phyloP scores from a whole-genome alignment of 2,888 invertebrate genomes.

The Sialis fuliginosa region DNA sequence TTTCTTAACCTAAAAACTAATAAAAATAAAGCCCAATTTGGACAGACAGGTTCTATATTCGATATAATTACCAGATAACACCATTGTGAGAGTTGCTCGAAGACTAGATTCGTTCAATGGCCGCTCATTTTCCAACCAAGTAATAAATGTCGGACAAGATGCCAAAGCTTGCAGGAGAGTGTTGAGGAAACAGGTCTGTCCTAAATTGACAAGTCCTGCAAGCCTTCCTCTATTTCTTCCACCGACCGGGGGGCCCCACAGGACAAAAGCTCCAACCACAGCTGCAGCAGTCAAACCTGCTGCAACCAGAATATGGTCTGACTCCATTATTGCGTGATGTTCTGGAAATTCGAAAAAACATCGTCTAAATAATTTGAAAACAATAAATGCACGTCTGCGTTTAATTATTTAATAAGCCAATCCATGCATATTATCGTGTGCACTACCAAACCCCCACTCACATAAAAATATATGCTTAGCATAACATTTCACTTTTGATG shows the following conservation, averaged over 20 bases:
- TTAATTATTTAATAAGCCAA: not conserved
- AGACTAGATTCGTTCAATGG: conserved; percentile 48
- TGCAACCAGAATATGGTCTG: conserved; percentile 59
- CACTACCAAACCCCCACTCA: conserved; percentile 3
- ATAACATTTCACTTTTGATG: not conserved
- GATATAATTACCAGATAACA: conserved; percentile 43
- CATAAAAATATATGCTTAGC: not conserved
- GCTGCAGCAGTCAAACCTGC: conserved; percentile 66
- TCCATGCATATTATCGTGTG: not conserved
- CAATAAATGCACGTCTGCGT: no score
- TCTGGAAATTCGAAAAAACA: not conserved
- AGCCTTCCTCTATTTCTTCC: conserved; percentile 43
- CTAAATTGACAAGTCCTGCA: conserved; percentile 76
- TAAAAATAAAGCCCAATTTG: no score
- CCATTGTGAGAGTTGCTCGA: conserved; percentile 53
- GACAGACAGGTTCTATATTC: not conserved
- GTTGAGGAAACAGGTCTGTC: conserved; percentile 86
- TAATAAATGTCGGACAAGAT: conserved; percentile 66
- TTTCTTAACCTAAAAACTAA: not conserved
- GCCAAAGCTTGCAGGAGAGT: conserved; percentile 79
- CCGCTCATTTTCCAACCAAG: conserved; percentile 59
- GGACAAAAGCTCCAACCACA: conserved; percentile 65
- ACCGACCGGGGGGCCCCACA: conserved; percentile 58
- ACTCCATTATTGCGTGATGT: conserved; percentile 32
- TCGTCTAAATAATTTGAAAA: not conserved